Conservation (phyloP, 2,888 invertebrate species). For the Microchrysa polita region DNA sequence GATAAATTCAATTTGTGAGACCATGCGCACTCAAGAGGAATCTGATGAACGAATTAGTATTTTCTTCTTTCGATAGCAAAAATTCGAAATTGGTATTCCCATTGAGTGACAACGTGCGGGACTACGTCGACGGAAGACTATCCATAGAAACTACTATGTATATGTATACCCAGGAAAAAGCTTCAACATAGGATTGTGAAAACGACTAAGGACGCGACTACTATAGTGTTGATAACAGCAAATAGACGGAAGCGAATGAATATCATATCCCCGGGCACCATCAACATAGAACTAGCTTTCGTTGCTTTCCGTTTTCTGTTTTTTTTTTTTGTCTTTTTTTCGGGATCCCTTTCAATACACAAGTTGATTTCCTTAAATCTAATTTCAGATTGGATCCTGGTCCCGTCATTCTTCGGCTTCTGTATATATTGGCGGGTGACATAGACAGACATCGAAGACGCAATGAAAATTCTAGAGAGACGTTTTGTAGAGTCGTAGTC, state of each 20-base stretch:
- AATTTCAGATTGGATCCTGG: slow-evolving; percentile 38
- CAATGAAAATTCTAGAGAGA: no score
- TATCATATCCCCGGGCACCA: neutral
- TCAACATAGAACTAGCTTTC: neutral
- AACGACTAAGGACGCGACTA: no score
- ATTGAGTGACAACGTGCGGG: slow-evolving; percentile 26
- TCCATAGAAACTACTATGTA: no score
- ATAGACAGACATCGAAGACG: neutral
- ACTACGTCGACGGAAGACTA: slow-evolving; percentile 10
- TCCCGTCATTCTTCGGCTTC: slow-evolving; percentile 5
- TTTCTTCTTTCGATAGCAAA: slow-evolving; percentile 32
- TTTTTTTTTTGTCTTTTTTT: slow-evolving; percentile 13
- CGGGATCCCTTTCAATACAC: slow-evolving; percentile 30
- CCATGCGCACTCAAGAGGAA: slow-evolving; percentile 45
- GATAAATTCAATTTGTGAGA: slow-evolving; percentile 45
- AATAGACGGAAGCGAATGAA: neutral
- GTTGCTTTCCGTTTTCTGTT: no score
- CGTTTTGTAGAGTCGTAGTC: no score
- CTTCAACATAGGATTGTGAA: no score
- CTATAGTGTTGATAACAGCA: neutral
- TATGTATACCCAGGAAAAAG: no score
- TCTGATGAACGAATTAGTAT: slow-evolving; percentile 46
- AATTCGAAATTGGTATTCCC: slow-evolving; percentile 42
- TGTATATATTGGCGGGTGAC: neutral
- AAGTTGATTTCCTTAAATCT: slow-evolving; percentile 45